Percentiles rank a stretch among this genome's conserved stretches.
These are phyloP conservation scores for Rhagophthalmus giganteus DNA, from an alignment of 2,888 invertebrate genomes.

Conservation along the genomic window DNA sequence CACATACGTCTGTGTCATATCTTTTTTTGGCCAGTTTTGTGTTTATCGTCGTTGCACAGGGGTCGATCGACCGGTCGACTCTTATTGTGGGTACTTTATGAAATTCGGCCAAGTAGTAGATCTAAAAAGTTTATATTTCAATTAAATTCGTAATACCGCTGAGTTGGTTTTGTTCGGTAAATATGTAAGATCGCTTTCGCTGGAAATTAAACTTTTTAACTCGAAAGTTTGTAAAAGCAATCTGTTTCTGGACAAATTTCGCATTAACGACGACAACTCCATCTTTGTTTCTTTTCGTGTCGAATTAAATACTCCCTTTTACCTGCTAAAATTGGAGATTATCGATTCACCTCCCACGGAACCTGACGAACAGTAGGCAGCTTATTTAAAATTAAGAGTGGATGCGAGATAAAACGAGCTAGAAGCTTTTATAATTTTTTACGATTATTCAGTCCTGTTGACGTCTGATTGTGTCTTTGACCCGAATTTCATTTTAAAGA, in stretches of 20 bases:
- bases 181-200: not conserved
- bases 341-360: too few species aligned
- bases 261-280: not conserved
- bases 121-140: not conserved
- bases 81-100: not conserved
- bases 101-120: too few species aligned
- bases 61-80: not conserved
- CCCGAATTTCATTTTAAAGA: conserved; percentile 11
- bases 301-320: not conserved
- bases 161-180: not conserved
- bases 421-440: conserved; percentile 10
- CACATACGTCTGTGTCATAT: conserved; percentile 2
- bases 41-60: not conserved
- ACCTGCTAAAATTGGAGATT: too few species aligned
- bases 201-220: too few species aligned
- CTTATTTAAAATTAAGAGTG: too few species aligned
- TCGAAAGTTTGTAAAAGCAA: not conserved
- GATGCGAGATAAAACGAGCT: too few species aligned
- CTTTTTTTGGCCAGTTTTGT: not conserved
- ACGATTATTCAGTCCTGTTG: too few species aligned
- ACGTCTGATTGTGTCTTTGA: conserved; percentile 12
- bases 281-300: not conserved
- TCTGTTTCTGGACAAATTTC: not conserved
- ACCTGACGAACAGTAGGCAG: too few species aligned
- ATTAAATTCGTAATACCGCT: not conserved